A percentile compares a stretch with the other conserved stretches of the same genome.
Evolutionary conservation across 2,113 vertebrate genomes (phyloP).

Genomic region (Rynchops niger): DNA sequence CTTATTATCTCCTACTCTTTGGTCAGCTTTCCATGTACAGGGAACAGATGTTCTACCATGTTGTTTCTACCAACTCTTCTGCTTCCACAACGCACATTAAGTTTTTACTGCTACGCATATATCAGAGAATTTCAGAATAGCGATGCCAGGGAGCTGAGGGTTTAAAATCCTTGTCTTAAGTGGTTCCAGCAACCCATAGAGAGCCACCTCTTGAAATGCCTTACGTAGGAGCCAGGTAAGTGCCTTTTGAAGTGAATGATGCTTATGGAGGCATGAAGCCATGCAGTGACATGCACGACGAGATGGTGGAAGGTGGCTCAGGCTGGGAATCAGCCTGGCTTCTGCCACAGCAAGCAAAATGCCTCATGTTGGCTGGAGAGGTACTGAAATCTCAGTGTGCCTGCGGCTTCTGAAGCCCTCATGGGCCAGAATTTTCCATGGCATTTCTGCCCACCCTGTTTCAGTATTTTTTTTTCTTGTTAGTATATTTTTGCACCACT

Average conservation of each 20-base stretch:
- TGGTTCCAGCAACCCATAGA: background rate
- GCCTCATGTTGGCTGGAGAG: background rate
- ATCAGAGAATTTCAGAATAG: background rate
- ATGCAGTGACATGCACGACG: background rate
- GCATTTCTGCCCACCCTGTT: background rate
- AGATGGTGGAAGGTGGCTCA: background rate
- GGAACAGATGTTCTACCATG: background rate
- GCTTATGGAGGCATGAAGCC: background rate
- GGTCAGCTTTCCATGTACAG: background rate
- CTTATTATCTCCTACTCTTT: background rate
- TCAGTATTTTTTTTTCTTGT: background rate
- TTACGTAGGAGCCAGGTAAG: background rate
- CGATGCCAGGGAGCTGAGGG: background rate
- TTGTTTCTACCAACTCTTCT: background rate
- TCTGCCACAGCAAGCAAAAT: background rate
- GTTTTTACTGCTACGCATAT: background rate
- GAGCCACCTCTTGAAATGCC: background rate
- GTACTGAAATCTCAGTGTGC: background rate
- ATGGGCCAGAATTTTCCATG: background rate
- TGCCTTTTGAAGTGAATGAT: background rate
- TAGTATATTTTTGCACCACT: background rate
- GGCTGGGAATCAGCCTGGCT: background rate
- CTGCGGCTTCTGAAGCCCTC: background rate
- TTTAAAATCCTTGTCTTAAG: background rate
- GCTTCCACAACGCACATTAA: background rate